These are phyloP conservation scores for Apeltes quadracus DNA, from an alignment of 2,113 vertebrate genomes.

Conservation along the genomic window DNA sequence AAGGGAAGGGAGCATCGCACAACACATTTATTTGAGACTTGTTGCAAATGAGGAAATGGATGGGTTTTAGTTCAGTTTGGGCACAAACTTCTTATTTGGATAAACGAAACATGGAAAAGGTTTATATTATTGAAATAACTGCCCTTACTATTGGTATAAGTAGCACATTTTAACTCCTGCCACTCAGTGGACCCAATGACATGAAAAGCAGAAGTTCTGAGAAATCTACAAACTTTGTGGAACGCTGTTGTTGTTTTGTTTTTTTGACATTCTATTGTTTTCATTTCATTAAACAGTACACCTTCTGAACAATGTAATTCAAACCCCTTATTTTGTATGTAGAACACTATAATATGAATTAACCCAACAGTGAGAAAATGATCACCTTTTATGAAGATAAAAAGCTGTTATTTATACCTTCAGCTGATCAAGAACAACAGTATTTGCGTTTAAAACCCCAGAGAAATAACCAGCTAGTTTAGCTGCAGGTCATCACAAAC, in stretches of 20 bases:
- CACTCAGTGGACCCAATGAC: neutral
- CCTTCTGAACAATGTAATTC: no score
- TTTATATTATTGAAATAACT: neutral
- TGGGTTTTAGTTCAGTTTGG: neutral
- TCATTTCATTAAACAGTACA: no score
- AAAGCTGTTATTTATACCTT: neutral
- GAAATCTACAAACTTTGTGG: no score
- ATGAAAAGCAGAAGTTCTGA: constrained; percentile 1
- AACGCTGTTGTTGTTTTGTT: no score
- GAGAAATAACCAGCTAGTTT: neutral
- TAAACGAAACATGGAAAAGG: neutral
- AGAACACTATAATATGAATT: no score
- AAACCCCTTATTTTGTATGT: no score
- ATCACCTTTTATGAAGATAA: neutral
- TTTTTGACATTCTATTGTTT: no score
- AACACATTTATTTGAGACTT: neutral
- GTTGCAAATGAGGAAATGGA: neutral
- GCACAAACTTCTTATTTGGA: neutral
- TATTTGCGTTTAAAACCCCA: neutral
- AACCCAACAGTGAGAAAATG: neutral
- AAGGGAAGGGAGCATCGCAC: neutral
- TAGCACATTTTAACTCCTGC: neutral
- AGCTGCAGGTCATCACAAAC: neutral
- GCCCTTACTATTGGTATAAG: neutral
- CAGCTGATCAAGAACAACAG: neutral